These are phyloP conservation scores for Archaeoteleia sp. DNA, from an alignment of 2,888 invertebrate species.

Conservation along the genomic window DNA sequence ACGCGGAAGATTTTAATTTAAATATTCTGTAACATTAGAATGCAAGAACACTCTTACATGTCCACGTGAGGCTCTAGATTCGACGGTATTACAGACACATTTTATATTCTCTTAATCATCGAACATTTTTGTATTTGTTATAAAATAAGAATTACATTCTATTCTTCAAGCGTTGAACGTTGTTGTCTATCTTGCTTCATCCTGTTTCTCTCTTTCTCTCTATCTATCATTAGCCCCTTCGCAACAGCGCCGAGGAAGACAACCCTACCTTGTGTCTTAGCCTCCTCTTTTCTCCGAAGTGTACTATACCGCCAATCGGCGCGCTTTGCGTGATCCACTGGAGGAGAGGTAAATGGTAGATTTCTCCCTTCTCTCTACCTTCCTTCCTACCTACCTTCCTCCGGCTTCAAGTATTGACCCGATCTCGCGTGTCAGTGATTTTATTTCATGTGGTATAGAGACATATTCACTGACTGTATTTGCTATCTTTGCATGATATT, in stretches of 20 bases:
- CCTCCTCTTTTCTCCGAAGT: slow-evolving; percentile 24
- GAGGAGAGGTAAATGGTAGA: slow-evolving; percentile 46
- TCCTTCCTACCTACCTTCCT: slow-evolving; percentile 23
- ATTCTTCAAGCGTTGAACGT: neutral
- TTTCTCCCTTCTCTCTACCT: slow-evolving; percentile 33
- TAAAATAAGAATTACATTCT: too few species aligned
- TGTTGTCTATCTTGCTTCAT: neutral
- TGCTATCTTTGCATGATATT: slow-evolving; percentile 13
- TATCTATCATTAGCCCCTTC: slow-evolving; percentile 15
- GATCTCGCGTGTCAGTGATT: slow-evolving; percentile 45
- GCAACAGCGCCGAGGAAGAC: neutral
- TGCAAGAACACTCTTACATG: too few species aligned
- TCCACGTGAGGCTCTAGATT: too few species aligned
- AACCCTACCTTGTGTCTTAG: slow-evolving; percentile 22
- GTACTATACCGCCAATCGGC: slow-evolving; percentile 38
- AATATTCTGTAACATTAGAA: too few species aligned
- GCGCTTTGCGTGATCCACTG: slow-evolving; percentile 31
- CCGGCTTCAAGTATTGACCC: slow-evolving; percentile 48
- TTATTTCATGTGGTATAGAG: slow-evolving; percentile 28
- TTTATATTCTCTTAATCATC: too few species aligned
- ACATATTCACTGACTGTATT: slow-evolving; percentile 10
- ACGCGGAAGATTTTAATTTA: too few species aligned
- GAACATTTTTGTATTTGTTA: too few species aligned
- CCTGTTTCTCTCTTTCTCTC: slow-evolving; percentile 1
- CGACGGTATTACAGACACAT: too few species aligned